A percentile compares a stretch with the other conserved stretches of the same genome.
Evolutionary conservation across 64 coral and sea anemone species (phyloP).

Genomic region (Astreopora myriophthalma): DNA sequence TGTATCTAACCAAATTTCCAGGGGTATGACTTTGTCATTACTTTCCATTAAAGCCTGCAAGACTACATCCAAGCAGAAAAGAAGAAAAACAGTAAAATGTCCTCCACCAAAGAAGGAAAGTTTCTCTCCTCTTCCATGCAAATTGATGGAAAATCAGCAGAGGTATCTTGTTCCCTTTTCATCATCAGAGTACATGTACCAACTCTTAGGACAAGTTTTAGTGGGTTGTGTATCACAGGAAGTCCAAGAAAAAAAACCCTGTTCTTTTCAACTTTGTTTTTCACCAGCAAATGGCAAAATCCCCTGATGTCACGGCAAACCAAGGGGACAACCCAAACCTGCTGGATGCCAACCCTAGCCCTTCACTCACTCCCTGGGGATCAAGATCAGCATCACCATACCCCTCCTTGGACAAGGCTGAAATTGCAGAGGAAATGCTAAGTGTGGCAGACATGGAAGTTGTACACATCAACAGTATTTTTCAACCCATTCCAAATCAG

Average conservation of each 20-base stretch:
- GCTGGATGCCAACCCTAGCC: neutral
- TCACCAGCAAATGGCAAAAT: neutral
- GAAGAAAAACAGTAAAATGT: slow-evolving; percentile 61
- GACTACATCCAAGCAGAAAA: slow-evolving; percentile 89
- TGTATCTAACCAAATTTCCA: too few species aligned
- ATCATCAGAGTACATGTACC: neutral
- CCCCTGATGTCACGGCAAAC: neutral
- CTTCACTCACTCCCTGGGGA: slow-evolving; percentile 19
- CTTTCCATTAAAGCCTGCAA: slow-evolving; percentile 60
- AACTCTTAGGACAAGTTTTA: too few species aligned
- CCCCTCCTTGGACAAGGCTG: neutral
- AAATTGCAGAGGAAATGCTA: neutral
- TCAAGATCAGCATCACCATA: slow-evolving; percentile 42
- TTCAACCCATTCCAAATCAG: neutral
- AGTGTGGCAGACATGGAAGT: neutral
- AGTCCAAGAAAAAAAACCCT: too few species aligned
- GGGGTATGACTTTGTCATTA: neutral
- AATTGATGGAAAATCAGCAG: neutral
- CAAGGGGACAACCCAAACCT: neutral
- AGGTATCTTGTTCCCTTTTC: neutral
- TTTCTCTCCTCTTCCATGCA: neutral
- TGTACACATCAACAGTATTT: neutral
- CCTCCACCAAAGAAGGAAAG: slow-evolving; percentile 58
- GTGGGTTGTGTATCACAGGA: too few species aligned
- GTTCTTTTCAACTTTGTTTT: neutral